Base-by-base conservation (phyloP, 2,888 invertebrate genomes). In the Timandra comae region DNA sequence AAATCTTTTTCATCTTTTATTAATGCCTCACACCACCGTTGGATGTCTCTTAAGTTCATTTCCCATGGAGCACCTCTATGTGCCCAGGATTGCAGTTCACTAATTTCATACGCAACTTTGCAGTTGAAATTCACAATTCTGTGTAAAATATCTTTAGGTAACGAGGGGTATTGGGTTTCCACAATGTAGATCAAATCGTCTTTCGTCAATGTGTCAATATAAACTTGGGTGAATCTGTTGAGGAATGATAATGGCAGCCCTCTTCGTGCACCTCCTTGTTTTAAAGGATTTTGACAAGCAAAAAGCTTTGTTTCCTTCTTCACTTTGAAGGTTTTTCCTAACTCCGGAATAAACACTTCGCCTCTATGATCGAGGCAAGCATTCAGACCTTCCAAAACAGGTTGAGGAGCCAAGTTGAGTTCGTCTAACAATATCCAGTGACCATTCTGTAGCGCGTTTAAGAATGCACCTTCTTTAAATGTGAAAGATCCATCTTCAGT, bases 361-460 rank as follows among this genome's bases (percentile, higher is more conserved):
- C 96, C 96, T 56, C 99, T 89, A 69, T 99, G 99, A 87, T 99
- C 99, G 34, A 99, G 88, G 60, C 99, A 98, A 0, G 99, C 99
- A 69, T 99, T 99, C 2, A 99, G 88, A 13, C 99, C 99, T 87
- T 99, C 99, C 7, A 99, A 84, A 0, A 99, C 99, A 0, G 98
- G 96, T 71, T 99, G 99, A 0, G 99, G 98, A 0, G 99, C 99
- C 44, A 99, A 87, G 87, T 99, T 99, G 46, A 99, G 85, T 87
- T 99, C 99, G 71, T 99, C 99, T 12, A 99, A 84, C 10, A 99
- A 87, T 51, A 99, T 93, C 99, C 99, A 99, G 53, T 97, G 91
- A 7, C 97, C 95, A 29, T 92, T 89, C 79, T 96, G 96, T 11
- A 99, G 86, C 0, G 99, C 99, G 37, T 91, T 92, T 23, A 99